Evolutionary conservation across 2,113 vertebrate species (phyloP).

Genomic region (Ondatra zibethicus): DNA sequence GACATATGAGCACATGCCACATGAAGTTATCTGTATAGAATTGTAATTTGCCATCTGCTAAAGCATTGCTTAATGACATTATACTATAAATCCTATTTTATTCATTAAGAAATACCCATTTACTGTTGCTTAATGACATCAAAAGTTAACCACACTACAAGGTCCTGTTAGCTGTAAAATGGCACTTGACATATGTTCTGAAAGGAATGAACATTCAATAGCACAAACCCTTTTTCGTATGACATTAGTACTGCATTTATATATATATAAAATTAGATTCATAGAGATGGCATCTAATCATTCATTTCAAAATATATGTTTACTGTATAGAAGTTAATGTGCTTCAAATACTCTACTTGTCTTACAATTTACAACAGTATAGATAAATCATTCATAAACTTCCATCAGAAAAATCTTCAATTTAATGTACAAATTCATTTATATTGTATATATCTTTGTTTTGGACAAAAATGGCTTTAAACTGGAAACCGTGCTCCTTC

Average conservation of each 20-base stretch:
- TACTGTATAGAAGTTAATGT: background rate
- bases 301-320: constrained; percentile 10
- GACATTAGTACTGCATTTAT: background rate
- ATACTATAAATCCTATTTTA: constrained; percentile 49
- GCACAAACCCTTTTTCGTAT: background rate
- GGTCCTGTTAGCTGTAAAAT: background rate
- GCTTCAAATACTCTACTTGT: background rate
- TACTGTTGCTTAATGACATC: background rate
- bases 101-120: constrained; percentile 6
- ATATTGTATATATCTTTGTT: background rate
- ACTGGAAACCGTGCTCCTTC: background rate
- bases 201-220: background rate
- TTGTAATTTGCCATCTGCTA: constrained; percentile 73
- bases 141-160: background rate
- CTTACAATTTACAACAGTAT: background rate
- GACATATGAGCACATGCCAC: constrained; percentile 50
- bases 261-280: background rate
- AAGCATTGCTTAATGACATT: constrained; percentile 66
- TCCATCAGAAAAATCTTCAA: background rate
- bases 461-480: background rate
- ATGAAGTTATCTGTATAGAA: constrained; percentile 61
- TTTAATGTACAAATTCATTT: background rate
- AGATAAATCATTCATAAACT: background rate
- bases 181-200: background rate
- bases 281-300: background rate